Conservation (phyloP, 2,113 vertebrate genomes). For the Sitta europaea region DNA sequence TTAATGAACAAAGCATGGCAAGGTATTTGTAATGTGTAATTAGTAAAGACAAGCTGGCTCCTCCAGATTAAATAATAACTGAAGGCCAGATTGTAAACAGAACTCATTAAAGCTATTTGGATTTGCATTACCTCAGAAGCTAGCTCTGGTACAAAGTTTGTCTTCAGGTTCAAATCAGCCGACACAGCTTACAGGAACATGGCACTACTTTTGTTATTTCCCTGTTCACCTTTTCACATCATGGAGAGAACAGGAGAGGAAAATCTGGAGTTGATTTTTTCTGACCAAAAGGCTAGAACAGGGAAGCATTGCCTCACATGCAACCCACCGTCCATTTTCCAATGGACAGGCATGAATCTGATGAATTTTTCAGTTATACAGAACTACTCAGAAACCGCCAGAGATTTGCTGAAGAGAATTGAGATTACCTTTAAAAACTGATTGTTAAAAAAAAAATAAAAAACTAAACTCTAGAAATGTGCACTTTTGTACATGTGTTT, state of each 20-base stretch:
- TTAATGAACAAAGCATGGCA: background rate
- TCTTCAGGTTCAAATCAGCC: background rate
- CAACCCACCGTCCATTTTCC: background rate
- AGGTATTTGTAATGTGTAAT: background rate
- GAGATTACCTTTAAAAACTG: background rate
- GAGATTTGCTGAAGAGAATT: background rate
- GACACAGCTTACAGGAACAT: background rate
- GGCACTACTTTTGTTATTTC: background rate
- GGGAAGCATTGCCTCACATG: background rate
- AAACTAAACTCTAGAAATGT: background rate
- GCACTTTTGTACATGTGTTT: background rate
- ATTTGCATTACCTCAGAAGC: background rate
- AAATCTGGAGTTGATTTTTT: background rate
- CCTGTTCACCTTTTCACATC: background rate
- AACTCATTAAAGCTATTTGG: conserved; percentile 4
- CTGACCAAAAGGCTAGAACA: background rate
- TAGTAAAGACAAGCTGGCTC: conserved; percentile 10
- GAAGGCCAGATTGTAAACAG: background rate
- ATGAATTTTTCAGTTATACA: background rate
- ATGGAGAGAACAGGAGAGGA: background rate
- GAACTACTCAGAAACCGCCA: background rate
- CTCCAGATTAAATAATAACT: conserved; percentile 24
- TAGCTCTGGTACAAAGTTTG: background rate
- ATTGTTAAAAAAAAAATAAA: background rate
- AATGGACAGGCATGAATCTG: background rate